Evolutionary conservation across 2,797 vertebrate species (phyloP).

Genomic region (Protosalanx chinensis): DNA sequence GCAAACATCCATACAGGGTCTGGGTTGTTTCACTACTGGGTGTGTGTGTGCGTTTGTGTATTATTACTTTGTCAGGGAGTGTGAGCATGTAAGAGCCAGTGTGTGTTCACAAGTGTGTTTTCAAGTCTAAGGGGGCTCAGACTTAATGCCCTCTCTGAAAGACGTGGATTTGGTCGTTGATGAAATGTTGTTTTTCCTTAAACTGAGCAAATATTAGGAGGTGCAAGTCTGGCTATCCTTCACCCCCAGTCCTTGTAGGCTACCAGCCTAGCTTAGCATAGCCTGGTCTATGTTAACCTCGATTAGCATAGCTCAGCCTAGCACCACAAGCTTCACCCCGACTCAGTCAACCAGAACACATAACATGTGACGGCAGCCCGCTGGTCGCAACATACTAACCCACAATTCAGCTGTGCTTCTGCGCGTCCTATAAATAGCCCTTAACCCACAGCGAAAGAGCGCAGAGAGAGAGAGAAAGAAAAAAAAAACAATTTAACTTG

Average conservation of each 20-base stretch:
- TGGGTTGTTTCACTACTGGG: not conserved
- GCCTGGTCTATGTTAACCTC: not conserved
- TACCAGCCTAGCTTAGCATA: not conserved
- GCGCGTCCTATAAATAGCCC: constrained; percentile 60
- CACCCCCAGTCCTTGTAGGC: not conserved
- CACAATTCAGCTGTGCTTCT: constrained; percentile 60
- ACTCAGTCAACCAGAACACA: constrained; percentile 16
- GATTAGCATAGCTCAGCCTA: not conserved
- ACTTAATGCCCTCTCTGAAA: not conserved
- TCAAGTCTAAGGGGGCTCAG: not conserved
- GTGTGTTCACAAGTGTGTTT: not conserved
- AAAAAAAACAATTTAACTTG: not conserved
- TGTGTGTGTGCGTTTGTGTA: constrained; percentile 11
- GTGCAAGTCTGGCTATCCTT: not conserved
- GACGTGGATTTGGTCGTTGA: constrained; percentile 2
- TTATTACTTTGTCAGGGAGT: not conserved
- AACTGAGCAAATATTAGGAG: not conserved
- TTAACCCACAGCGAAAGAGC: constrained; percentile 52
- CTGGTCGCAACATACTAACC: constrained; percentile 66
- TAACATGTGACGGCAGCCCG: constrained; percentile 38
- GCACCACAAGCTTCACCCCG: not conserved
- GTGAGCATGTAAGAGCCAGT: not conserved
- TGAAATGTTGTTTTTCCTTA: constrained; percentile 3
- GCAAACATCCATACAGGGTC: constrained; percentile 34
- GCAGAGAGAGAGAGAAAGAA: not conserved